These are phyloP conservation scores for Cryptus armator DNA, from an alignment of 2,888 invertebrate species.

Conservation along the genomic window DNA sequence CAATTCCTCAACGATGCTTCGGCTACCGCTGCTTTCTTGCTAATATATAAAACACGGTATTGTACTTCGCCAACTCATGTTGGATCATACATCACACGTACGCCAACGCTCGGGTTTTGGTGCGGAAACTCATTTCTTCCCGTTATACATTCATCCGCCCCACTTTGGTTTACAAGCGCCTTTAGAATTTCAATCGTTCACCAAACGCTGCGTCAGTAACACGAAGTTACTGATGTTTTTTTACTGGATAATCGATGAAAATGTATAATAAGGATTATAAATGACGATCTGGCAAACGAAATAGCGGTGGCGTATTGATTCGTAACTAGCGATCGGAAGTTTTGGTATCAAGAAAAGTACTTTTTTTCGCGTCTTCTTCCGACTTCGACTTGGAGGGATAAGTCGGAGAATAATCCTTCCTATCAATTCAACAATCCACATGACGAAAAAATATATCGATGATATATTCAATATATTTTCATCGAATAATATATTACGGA, in stretches of 20 bases:
- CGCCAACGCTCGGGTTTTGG: not conserved
- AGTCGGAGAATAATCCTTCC: too few relatives aligned
- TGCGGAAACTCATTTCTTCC: conserved; percentile 7
- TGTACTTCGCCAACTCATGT: conserved; percentile 24
- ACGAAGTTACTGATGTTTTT: not conserved
- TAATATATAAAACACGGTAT: conserved; percentile 33
- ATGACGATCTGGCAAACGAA: too few relatives aligned
- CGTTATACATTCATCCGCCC: not conserved
- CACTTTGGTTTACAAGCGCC: not conserved
- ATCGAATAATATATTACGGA: too few relatives aligned
- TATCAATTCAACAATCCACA: too few relatives aligned
- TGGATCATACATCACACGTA: conserved; percentile 22
- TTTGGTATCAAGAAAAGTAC: too few relatives aligned
- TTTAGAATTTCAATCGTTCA: not conserved
- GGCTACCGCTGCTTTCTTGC: conserved; percentile 4
- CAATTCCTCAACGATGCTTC: not conserved
- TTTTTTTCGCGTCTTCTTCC: too few relatives aligned
- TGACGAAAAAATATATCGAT: too few relatives aligned
- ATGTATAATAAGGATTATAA: too few relatives aligned
- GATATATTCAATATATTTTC: too few relatives aligned
- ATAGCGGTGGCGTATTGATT: too few relatives aligned
- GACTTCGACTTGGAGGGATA: too few relatives aligned
- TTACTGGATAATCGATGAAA: not conserved
- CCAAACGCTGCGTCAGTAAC: not conserved
- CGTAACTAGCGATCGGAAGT: too few relatives aligned